Evolutionary conservation across 2,888 invertebrate species (phyloP), one percentile per base, ranked within the genome.

Genomic region (Sinotaia quadrata): DNA sequence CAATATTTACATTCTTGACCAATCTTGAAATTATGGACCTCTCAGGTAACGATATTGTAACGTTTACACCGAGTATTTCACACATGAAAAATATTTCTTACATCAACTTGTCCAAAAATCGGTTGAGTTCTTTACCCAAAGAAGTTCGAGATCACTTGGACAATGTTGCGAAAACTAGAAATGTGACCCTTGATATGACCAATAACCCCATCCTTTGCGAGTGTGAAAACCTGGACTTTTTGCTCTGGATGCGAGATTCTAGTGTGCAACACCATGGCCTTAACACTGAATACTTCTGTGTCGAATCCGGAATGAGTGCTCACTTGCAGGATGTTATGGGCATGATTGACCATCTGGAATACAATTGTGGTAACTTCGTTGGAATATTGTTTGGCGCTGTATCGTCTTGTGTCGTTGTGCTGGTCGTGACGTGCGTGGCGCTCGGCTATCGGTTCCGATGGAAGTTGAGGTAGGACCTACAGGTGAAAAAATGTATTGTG

Each of bases 391-490:
- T 69, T 18, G 65, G 56, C 4, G 69, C 69, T 3, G 27, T 37
- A 18, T 51, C 52, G 4, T 51, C 47, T 10, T 60, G 61, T 27
- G 8, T 68, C 21, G n/a, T 67, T 2, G 12, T 67, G 15, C 18
- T 67, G 10, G 29, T 27, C 4, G 27, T 62, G 29, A 34, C 69
- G 37, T n/a, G 52, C 15, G 60, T 36, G 34, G 51, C 61, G 2
- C 57, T 72, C 41, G 62, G 41, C 1, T 69, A 72, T 27, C 61
- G 72, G 18, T 72, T 72, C 52, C 69, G 72, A 34, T 72, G 72
- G 72, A 69, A 69, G 31, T 37, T 72, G n/a, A 56, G 72, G 5
- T 72, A n/a, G n/a, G n/a, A n/a, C n/a, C n/a, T n/a, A n/a, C n/a
- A n/a, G n/a, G n/a, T n/a, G n/a, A n/a, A n/a, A n/a, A n/a, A n/a